Conservation (phyloP, 2,888 invertebrate genomes). For the Rhimphoctona megacephalus region DNA sequence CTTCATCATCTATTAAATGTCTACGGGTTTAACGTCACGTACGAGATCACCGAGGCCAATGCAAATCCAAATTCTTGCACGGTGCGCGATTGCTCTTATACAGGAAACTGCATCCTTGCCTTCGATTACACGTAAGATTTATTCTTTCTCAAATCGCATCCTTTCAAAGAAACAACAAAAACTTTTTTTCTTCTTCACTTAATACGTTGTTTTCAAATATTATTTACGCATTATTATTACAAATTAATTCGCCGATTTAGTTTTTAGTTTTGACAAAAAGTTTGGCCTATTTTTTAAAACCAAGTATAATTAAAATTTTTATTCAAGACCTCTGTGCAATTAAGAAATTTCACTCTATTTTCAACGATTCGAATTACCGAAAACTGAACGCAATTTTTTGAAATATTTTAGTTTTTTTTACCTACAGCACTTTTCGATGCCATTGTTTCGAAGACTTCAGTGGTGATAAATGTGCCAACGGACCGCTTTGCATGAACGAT, state of each 20-base stretch:
- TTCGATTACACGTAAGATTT: constrained; percentile 90
- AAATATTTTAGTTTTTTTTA: constrained; percentile 1
- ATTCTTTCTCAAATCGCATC: not conserved
- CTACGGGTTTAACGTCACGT: constrained; percentile 97
- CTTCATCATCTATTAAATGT: constrained; percentile 93
- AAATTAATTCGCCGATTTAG: too few species aligned
- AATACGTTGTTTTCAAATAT: too few species aligned
- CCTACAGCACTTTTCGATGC: constrained; percentile 91
- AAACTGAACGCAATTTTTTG: not conserved
- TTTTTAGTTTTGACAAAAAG: not conserved
- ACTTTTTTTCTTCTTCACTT: not conserved
- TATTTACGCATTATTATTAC: too few species aligned
- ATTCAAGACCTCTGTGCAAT: not conserved
- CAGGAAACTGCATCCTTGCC: constrained; percentile 93
- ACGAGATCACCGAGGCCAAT: constrained; percentile 89
- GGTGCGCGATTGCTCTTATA: constrained; percentile 92
- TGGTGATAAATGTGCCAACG: constrained; percentile 92
- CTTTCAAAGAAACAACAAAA: not conserved
- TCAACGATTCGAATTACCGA: not conserved
- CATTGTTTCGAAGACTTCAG: constrained; percentile 93
- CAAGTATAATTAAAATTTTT: too few species aligned
- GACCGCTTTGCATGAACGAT: constrained; percentile 91
- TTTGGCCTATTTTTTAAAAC: not conserved
- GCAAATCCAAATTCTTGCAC: constrained; percentile 89
- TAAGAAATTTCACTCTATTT: not conserved